Base-by-base conservation (phyloP, 2,888 invertebrate species). In the Eudemis profundana region DNA sequence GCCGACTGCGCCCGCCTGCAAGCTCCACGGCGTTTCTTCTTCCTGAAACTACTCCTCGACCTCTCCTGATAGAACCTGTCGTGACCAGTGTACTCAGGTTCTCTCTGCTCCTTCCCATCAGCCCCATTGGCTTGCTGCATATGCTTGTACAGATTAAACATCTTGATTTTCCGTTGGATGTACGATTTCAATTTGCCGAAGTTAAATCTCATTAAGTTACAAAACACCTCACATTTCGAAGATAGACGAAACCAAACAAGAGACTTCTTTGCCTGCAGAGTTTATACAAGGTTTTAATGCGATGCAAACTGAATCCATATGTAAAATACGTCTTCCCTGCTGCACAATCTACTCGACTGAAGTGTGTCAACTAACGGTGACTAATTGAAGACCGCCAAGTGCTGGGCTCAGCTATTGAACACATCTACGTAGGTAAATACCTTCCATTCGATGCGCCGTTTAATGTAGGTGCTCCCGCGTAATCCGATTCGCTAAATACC, bases 131-230 rank as follows among this genome's bases (percentile, higher is more conserved):
- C 93, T 17, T 65, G 65, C 74, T 94, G 93, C 85, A 96, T 94
- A 69, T 93, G 95, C 75, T 95, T 95, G 76, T 96, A 96, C 68
- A 96, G 86, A 75, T 96, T 96, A 82, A 96, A 96, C 96, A 96
- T 96, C 72, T 89, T 93, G 10, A 79, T 69, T 72, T 76, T 74
- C 62, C 70, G 73, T 64, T 72, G 64, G 17, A 85, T 46, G 61
- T 74, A 79, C 63, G 69, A 68, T 73, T 76, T 82, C 1, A 86
- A 68, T 54, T 77, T 79, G 21, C 69, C 61, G 17, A 85, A 70
- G 53, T 73, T 77, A 57, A 77, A 66, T 82, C 71, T 81, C 86
- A 87, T 87, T 63, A 79, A 84, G 64, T 44, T 56, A 12, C 7
- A 1, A n/a, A 27, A 46, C 46, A 47, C 19, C 4, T 57, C 23